Conservation (phyloP, 2,113 vertebrate species). For the Callionymus lyra region DNA sequence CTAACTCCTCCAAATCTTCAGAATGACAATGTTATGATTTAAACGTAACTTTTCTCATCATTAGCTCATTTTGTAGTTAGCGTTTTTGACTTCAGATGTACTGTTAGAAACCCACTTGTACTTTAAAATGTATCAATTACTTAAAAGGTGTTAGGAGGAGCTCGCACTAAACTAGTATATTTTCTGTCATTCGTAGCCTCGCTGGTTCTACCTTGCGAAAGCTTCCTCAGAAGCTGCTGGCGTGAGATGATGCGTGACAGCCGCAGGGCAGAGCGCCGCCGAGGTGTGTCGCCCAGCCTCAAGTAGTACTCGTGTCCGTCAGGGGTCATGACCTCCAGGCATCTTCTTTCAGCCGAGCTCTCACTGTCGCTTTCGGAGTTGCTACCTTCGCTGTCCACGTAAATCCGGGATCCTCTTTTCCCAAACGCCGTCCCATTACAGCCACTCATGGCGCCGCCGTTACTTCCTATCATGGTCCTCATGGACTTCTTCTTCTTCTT, state of each 20-base stretch:
- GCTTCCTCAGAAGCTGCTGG: constrained; percentile 53
- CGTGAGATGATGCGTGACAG: constrained; percentile 64
- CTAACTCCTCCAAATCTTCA: too few relatives aligned
- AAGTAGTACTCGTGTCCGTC: constrained; percentile 59
- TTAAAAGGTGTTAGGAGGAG: not conserved
- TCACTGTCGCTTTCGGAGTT: constrained; percentile 23
- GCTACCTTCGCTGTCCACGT: not conserved
- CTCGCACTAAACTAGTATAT: too few relatives aligned
- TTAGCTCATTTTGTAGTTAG: not conserved
- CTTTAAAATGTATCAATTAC: not conserved
- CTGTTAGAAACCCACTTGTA: not conserved
- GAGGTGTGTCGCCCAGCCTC: constrained; percentile 51
- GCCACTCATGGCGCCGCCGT: too few relatives aligned
- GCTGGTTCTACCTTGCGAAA: constrained; percentile 55
- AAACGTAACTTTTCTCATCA: too few relatives aligned
- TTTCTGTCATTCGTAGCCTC: not conserved
- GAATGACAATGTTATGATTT: too few relatives aligned
- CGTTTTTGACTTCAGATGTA: not conserved
- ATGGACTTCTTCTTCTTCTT: too few relatives aligned
- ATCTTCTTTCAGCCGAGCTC: constrained; percentile 25
- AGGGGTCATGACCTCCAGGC: constrained; percentile 55
- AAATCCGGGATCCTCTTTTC: not conserved
- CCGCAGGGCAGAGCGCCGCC: constrained; percentile 56
- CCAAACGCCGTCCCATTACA: too few relatives aligned
- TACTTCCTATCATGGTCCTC: too few relatives aligned